Percentiles rank a stretch among this genome's conserved stretches.
Conservation (phyloP, 2,888 invertebrate species). For the Lithodes maja region DNA sequence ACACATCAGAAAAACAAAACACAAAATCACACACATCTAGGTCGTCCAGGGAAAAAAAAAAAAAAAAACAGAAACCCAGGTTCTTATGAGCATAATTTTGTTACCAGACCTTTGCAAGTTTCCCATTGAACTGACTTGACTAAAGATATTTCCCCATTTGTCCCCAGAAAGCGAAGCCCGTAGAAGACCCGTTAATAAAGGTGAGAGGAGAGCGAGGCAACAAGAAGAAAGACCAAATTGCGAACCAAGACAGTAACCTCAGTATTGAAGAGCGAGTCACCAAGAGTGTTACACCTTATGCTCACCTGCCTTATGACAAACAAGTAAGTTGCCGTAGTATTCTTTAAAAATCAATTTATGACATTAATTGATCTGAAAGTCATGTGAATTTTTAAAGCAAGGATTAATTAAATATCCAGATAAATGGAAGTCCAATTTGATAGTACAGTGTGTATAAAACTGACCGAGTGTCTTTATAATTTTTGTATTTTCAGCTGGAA, state of each 20-base stretch:
- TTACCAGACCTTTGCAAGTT: too few species aligned
- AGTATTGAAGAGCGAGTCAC: constrained; percentile 73
- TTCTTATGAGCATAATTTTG: too few species aligned
- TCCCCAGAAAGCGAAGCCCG: constrained; percentile 47
- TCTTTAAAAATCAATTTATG: not conserved
- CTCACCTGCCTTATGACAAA: constrained; percentile 74
- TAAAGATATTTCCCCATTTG: not conserved
- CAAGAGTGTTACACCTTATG: constrained; percentile 74
- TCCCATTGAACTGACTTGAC: too few species aligned
- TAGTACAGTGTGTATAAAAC: too few species aligned
- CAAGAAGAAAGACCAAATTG: not conserved
- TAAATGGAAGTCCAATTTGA: too few species aligned
- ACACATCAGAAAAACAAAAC: too few species aligned
- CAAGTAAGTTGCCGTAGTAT: constrained; percentile 71
- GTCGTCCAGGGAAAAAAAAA: too few species aligned
- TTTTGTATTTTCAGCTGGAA: constrained; percentile 34
- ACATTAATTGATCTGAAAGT: too few species aligned
- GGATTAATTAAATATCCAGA: too few species aligned
- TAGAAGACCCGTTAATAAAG: constrained; percentile 52
- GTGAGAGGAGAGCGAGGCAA: constrained; percentile 6
- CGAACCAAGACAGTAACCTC: constrained; percentile 70
- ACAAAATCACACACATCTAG: too few species aligned
- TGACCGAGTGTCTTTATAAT: not conserved
- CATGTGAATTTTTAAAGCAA: too few species aligned
- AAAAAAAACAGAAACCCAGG: too few species aligned